Base-by-base conservation (phyloP, 2,888 invertebrate genomes). In the Latheticus oryzae region DNA sequence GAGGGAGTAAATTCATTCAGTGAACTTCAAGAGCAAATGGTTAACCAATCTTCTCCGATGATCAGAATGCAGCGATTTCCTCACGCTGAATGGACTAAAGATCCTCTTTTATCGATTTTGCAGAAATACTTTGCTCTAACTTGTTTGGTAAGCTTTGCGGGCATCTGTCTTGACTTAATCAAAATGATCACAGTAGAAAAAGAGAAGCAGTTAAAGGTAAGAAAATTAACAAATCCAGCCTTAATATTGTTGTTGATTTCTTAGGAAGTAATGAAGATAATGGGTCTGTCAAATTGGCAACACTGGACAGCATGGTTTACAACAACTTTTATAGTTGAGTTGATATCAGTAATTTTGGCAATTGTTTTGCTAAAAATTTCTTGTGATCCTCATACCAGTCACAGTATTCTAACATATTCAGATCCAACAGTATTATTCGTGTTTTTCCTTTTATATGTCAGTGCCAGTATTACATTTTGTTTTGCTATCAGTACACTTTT, bases 241-340 rank as follows among this genome's bases (percentile, higher is more conserved):
- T n/a, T n/a, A n/a, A 21, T 8, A n/a, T 40, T 15, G 21, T 3
- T 16, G 1, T n/a, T n/a, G n/a, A n/a, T 35, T 28, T 24, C n/a
- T 61, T 50, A 75, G 74, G 93, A 94, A 83, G 87, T 91, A 0
- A 92, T 95, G 93, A 93, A 92, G 80, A 91, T 94, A 73, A 93
- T 94, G 93, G 94, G 94, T 1, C 78, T 95, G 1, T 84, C 86
- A 3, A 89, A 87, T 64, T 93, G 90, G 89, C 76, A 93, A 33
- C 93, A 94, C 72, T 94, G 94, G 93, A 77, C 82, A 0, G 91
- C 93, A 0, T 93, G 93, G 91, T 93, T 92, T 76, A 79, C 86
- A 37, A 91, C 91, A 73, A 86, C 87, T 59, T 85, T 91, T 65
- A 65, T 87, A 4, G 88, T 87, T 75, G 79, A 90, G 16, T 67